Evolutionary conservation across 2,113 vertebrate species (phyloP).

Genomic region (Cryptomyrus ogoouensis): DNA sequence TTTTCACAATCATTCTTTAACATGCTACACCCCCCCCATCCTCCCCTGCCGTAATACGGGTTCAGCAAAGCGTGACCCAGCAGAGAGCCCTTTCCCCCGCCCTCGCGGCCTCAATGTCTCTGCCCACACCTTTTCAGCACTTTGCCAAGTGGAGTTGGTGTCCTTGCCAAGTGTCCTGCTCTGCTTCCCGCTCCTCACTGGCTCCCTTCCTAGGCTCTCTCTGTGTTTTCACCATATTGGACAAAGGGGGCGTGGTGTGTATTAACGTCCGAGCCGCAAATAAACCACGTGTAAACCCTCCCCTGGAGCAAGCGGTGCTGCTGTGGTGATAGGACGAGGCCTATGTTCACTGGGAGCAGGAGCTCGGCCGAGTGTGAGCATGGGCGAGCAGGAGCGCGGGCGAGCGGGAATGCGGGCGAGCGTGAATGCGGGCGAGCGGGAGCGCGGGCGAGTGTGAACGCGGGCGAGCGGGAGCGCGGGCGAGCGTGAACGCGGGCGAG

Average conservation of each 20-base stretch:
- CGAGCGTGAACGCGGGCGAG: too few species aligned
- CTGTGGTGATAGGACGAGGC: too few species aligned
- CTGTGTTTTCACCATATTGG: neutral
- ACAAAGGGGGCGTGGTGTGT: neutral
- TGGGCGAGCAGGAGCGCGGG: neutral
- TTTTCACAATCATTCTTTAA: slow-evolving; percentile 16
- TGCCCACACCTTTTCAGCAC: neutral
- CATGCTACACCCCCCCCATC: neutral
- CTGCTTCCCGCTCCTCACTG: neutral
- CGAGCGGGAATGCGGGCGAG: neutral
- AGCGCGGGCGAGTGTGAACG: too few species aligned
- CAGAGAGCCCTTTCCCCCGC: neutral
- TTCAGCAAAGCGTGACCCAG: slow-evolving; percentile 11
- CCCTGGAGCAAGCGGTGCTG: neutral
- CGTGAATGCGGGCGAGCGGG: neutral
- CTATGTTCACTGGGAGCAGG: too few species aligned
- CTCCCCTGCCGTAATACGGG: neutral
- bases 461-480: neutral
- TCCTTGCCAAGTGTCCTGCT: neutral
- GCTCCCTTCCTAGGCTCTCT: neutral
- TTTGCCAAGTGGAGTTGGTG: neutral
- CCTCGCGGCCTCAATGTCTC: neutral
- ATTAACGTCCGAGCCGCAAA: neutral
- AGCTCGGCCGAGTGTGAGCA: neutral
- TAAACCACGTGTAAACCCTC: neutral